Evolutionary conservation across 2,113 vertebrate genomes (phyloP).

Genomic region (Grammomys surdaster): DNA sequence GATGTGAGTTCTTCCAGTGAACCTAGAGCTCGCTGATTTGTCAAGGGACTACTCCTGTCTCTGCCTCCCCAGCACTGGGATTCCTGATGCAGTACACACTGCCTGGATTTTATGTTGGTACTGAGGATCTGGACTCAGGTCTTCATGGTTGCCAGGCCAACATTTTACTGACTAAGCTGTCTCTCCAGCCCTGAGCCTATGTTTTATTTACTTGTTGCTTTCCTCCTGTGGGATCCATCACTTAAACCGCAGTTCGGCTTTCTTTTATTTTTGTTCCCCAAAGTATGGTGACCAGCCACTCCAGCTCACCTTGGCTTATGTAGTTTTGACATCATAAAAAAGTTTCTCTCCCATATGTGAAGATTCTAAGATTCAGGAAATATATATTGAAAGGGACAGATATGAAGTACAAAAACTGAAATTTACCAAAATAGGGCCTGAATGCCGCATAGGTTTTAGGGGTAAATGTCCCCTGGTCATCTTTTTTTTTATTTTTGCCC

Average conservation of each 20-base stretch:
- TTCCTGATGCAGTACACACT: background rate
- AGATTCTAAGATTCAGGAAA: background rate
- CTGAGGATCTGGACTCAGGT: background rate
- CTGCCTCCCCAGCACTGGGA: background rate
- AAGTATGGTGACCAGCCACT: background rate
- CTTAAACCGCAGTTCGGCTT: background rate
- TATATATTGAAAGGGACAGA: background rate
- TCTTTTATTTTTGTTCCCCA: background rate
- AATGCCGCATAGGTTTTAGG: background rate
- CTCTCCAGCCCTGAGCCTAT: too few relatives aligned
- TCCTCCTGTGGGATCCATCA: background rate
- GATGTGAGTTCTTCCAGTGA: background rate
- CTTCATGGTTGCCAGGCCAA: background rate
- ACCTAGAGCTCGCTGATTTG: background rate
- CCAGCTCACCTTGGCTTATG: background rate
- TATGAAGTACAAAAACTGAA: background rate
- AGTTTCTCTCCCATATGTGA: background rate
- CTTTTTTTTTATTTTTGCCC: background rate
- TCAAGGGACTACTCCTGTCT: background rate
- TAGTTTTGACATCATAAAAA: background rate
- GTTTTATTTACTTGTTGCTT: background rate
- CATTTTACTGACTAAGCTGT: too few relatives aligned
- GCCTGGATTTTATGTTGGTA: background rate
- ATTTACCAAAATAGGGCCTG: background rate
- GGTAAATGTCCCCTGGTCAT: background rate